Conservation (phyloP, 2,888 invertebrate species). For the Formica aserva region DNA sequence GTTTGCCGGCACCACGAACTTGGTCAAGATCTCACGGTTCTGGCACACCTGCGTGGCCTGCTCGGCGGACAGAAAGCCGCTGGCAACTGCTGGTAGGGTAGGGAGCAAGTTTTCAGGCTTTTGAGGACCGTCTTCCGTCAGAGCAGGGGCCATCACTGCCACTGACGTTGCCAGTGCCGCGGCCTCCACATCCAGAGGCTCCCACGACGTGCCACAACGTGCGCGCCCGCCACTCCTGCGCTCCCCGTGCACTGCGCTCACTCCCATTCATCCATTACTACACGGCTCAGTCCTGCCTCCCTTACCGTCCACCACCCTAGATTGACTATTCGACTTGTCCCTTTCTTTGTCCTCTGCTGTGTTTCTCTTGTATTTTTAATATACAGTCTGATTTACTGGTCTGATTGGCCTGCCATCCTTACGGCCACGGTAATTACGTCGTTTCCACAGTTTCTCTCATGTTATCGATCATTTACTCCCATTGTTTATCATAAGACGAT, state of each 20-base stretch:
- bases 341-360: constrained; percentile 10
- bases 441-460: constrained; percentile 29
- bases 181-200: constrained; percentile 86
- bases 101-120: constrained; percentile 85
- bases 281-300: constrained; percentile 59
- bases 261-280: constrained; percentile 85
- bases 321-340: not conserved
- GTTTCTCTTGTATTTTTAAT: constrained; percentile 19
- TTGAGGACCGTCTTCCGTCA: constrained; percentile 90
- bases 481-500: constrained; percentile 25
- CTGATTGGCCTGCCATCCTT: constrained; percentile 14
- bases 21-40: constrained; percentile 84
- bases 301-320: constrained; percentile 1
- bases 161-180: constrained; percentile 86
- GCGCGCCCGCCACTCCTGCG: constrained; percentile 78
- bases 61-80: constrained; percentile 84
- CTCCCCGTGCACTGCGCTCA: constrained; percentile 82
- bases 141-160: constrained; percentile 97
- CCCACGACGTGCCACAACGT: constrained; percentile 79
- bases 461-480: constrained; percentile 14
- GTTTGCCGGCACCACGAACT: constrained; percentile 84
- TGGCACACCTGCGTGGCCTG: constrained; percentile 84
- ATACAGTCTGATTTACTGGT: constrained; percentile 18
- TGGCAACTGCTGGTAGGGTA: constrained; percentile 79
- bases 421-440: constrained; percentile 25